Evolutionary conservation across 2,113 vertebrate species (phyloP), one percentile per base, ranked within the genome.

Genomic region (Conger conger): DNA sequence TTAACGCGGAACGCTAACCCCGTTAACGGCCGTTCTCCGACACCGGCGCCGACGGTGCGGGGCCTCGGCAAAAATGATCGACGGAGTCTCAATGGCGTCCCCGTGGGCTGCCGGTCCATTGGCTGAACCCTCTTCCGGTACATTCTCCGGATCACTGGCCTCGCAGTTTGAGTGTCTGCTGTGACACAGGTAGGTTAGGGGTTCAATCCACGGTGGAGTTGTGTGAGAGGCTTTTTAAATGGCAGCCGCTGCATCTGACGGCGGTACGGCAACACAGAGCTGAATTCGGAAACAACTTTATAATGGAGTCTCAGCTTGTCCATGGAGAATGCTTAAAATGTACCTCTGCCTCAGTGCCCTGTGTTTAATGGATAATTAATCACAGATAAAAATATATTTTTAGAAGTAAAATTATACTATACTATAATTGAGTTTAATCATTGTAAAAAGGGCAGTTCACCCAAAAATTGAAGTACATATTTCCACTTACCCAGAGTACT

Each of bases 1-100:
- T 76, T 83, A 83, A 80, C 50, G 87, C 83, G 37, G 86, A 37
- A 85, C 79, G 68, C 82, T 81, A 83, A 84, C 45, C 40, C n/a
- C 73, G 63, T 84, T 35, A 83, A 45, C 42, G 40, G 37, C 57
- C 23, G 30, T 20, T 85, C 9, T 79, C 82, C 73, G n/a, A 76
- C 37, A 23, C 33, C 13, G 42, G 13, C 63, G 30, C 16, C 79
- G 60, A 35, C 82, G 30, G n/a, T 27, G 68, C 68, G 33, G 30
- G 68, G 33, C 76, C 33, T 27, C 33, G 30, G 20, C 16, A 3
- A 63, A 63, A 33, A 84, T 57, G 80, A 81, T 78, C 35, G 83
- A 81, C n/a, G 37, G 53, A 30, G 36, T 30, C 33, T 35, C 18
- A 50, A 23, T 82, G n/a, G 1, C 5, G 30, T 80, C 45, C 6